Evolutionary conservation across 2,113 vertebrate species (phyloP).

Genomic region (Fregetta grallaria): DNA sequence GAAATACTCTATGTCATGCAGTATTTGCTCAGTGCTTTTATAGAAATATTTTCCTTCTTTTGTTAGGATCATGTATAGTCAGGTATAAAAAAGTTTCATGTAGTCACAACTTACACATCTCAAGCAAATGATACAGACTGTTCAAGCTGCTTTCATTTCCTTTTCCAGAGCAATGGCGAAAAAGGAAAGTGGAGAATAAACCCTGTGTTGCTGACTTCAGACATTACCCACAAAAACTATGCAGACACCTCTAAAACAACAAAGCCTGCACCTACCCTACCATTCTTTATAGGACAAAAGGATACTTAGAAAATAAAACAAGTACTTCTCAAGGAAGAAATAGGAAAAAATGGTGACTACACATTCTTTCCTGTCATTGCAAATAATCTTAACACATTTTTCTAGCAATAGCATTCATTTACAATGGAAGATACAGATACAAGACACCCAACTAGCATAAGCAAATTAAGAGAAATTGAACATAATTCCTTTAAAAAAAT

Average conservation of each 20-base stretch:
- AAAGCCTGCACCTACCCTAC: neutral
- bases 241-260: neutral
- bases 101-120: neutral
- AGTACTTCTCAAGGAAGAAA: neutral
- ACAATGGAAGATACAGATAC: neutral
- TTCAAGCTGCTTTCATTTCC: neutral
- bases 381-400: neutral
- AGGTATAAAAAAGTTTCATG: accelerated
- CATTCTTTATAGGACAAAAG: neutral
- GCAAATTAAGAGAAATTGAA: neutral
- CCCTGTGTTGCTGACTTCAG: neutral
- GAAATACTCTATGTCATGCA: neutral
- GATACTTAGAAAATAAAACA: neutral
- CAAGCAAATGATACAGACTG: neutral
- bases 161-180: neutral
- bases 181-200: neutral
- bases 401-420: neutral
- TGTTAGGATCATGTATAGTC: neutral
- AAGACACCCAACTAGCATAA: neutral
- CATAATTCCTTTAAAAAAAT: neutral
- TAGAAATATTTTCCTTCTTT: neutral
- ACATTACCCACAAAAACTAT: neutral
- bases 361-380: neutral
- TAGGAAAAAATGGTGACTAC: neutral
- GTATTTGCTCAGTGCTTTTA: neutral